Base-by-base conservation (phyloP, 2,888 invertebrate species). In the Pantelozetes paolii region DNA sequence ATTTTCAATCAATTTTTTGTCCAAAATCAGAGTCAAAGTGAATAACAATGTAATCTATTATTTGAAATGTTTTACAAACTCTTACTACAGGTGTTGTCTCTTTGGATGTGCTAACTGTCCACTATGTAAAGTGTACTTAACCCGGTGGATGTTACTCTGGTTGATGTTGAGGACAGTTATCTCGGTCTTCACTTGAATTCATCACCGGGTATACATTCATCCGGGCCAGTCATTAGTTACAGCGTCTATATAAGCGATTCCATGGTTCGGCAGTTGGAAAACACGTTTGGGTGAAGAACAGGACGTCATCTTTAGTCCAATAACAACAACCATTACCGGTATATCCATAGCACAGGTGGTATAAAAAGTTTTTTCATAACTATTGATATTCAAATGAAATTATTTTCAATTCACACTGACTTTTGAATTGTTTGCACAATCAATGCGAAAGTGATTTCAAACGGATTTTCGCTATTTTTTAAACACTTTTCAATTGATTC, bases 141-240 rank as follows among this genome's bases (percentile, higher is more conserved):
- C 62, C 69, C 42, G 73, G 69, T 67, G 73, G 69, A 73, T 73
- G 73, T 36, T 73, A 45, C 69, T 69, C 73, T 54, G 64, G 73
- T 59, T 11, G 67, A 50, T 62, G 64, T 42, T 40, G 42, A 30
- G 15, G 62, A 15, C 69, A 20, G 26, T 20, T 32, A 42, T n/a
- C 20, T 28, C 18, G 15, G 36, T 13, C 23, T 18, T 69, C 42
- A 45, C 13, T 30, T 18, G 30, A 32, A 57, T 30, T 57, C 73
- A 73, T 73, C 73, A 73, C 73, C 73, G 73, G 73, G 73, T 73
- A 73, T 67, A 73, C 73, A 73, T 73, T 73, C 73, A 73, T 73
- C 73, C 73, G 67, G 73, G 64, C 42, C 32, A 18, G 20, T 23
- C 23, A 42, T 32, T 54, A 23, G 48, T 6, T 20, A 20, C 23